phyloP scores from a whole-genome alignment of 2,888 invertebrate species.

The Diarsia mendica region DNA sequence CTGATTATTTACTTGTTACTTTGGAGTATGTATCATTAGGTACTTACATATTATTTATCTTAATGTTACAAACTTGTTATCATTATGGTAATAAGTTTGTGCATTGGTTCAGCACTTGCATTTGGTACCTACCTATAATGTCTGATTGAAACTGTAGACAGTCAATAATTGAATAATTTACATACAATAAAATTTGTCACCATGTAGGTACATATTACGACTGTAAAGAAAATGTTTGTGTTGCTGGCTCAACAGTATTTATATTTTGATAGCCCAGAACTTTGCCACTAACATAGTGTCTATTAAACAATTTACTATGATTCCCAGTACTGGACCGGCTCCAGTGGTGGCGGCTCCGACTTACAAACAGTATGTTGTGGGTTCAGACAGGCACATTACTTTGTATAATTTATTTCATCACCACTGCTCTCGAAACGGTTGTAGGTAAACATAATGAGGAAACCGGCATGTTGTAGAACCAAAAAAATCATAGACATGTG shows the following conservation, averaged over 20 bases:
- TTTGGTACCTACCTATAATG: neutral
- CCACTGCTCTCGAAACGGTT: too few relatives aligned
- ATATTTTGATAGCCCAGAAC: neutral
- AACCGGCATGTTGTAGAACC: too few relatives aligned
- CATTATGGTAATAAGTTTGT: conserved; percentile 7
- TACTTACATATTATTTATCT: conserved; percentile 40
- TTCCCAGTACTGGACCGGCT: too few relatives aligned
- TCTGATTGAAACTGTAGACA: neutral
- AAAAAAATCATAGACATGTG: too few relatives aligned
- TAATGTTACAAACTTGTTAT: conserved; percentile 29
- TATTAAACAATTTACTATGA: too few relatives aligned
- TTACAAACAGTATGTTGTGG: too few relatives aligned
- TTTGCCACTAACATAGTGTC: neutral
- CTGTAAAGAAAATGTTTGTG: neutral
- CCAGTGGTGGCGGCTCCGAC: too few relatives aligned
- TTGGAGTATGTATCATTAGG: conserved; percentile 35
- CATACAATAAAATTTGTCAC: neutral
- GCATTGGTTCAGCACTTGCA: conserved; percentile 8
- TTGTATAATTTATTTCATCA: too few relatives aligned
- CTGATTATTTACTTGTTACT: conserved; percentile 50
- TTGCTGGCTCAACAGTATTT: neutral
- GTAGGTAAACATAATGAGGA: too few relatives aligned
- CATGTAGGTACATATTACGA: neutral
- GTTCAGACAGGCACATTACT: too few relatives aligned
- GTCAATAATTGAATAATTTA: neutral